A percentile compares a stretch with the other conserved stretches of the same genome.
Conservation (phyloP, 2,113 vertebrate genomes). For the Nansenia antarctica region DNA sequence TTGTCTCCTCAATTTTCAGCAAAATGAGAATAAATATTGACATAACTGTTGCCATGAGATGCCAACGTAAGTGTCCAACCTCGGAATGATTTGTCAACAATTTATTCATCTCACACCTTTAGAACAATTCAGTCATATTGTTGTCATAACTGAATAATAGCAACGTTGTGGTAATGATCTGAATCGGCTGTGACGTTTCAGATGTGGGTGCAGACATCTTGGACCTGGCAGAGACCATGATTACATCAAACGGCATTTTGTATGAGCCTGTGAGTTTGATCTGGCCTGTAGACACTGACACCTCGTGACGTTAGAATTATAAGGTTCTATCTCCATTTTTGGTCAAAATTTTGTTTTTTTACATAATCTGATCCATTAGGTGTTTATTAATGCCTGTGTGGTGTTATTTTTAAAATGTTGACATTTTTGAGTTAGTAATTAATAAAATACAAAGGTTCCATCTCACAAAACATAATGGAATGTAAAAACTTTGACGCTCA, state of each 20-base stretch:
- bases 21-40: constrained; percentile 96
- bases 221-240: constrained; percentile 97
- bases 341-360: too few species aligned
- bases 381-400: too few species aligned
- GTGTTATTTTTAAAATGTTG: too few species aligned
- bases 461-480: too few species aligned
- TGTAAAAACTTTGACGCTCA: too few species aligned
- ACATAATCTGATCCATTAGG: too few species aligned
- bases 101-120: neutral
- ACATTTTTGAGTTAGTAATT: too few species aligned
- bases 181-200: constrained; percentile 40
- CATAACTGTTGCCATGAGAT: constrained; percentile 96
- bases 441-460: too few species aligned
- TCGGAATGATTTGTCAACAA: neutral
- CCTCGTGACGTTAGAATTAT: too few species aligned
- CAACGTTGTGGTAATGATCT: too few species aligned
- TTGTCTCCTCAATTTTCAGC: constrained; percentile 74
- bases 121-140: neutral
- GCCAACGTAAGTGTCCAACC: constrained; percentile 88
- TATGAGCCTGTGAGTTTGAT: constrained; percentile 90
- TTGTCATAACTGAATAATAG: neutral
- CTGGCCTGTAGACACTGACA: neutral
- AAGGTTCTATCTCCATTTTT: too few species aligned
- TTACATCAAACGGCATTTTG: constrained; percentile 87
- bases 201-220: constrained; percentile 96